Conservation (phyloP, 92 coral and sea anemone genomes). For the Virgularia gustaviana region DNA sequence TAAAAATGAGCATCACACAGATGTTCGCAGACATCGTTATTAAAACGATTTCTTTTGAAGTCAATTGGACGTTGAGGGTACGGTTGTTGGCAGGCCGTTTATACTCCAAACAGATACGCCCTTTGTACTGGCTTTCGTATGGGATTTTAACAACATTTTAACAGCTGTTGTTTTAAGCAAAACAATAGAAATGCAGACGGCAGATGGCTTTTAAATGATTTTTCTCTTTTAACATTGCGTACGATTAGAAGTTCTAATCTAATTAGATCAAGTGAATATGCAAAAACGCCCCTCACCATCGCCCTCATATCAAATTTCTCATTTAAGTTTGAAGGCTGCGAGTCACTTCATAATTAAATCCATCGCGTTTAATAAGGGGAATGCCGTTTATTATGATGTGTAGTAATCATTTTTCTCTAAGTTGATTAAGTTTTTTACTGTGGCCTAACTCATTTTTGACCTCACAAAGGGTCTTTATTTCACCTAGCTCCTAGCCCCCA, state of each 20-base stretch:
- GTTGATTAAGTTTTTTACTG: slow-evolving; percentile 34
- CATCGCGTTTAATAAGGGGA: slow-evolving; percentile 39
- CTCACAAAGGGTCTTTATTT: slow-evolving; percentile 39
- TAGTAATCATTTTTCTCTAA: slow-evolving; percentile 30
- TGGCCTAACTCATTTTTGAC: slow-evolving; percentile 11
- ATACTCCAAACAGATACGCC: slow-evolving; percentile 70
- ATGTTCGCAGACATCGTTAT: slow-evolving; percentile 81
- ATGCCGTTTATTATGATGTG: slow-evolving; percentile 37
- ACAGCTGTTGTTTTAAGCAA: slow-evolving; percentile 99
- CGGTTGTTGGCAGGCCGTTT: slow-evolving; percentile 46
- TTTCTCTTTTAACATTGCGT: slow-evolving; percentile 94
- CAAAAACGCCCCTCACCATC: slow-evolving; percentile 44
- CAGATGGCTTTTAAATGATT: slow-evolving; percentile 99
- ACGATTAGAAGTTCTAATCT: slow-evolving; percentile 87
- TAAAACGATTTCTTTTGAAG: slow-evolving; percentile 73
- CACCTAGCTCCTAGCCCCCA: no score
- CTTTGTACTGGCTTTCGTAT: slow-evolving; percentile 99
- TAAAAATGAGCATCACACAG: slow-evolving; percentile 84
- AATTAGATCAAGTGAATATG: slow-evolving; percentile 62
- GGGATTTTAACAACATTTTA: slow-evolving; percentile 97
- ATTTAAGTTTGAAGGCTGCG: slow-evolving; percentile 33
- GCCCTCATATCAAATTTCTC: slow-evolving; percentile 48
- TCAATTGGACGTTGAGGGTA: slow-evolving; percentile 41
- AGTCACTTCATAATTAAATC: slow-evolving; percentile 36
- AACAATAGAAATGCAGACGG: slow-evolving; percentile 98